Percentiles rank a stretch among this genome's conserved stretches.
Conservation (phyloP, 2,888 invertebrate genomes). For the Caenorhabditis wallacei region DNA sequence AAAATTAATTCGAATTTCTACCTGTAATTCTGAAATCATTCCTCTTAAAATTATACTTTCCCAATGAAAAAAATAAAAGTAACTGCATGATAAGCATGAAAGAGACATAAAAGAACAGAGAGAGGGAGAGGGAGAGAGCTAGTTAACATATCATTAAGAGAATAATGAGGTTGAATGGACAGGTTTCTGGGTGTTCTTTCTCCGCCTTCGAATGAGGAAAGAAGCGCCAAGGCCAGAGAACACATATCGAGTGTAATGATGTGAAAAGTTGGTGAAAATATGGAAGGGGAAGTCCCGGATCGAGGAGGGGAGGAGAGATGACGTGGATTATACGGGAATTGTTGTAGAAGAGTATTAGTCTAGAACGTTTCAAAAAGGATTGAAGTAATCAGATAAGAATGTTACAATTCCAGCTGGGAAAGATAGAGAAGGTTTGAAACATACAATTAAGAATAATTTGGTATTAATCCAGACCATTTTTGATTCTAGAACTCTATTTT, state of each 20-base stretch:
- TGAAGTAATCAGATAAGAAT: not conserved
- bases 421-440: no score
- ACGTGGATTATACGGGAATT: slow-evolving; percentile 21
- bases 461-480: no score
- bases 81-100: slow-evolving; percentile 20
- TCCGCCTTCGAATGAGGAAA: not conserved
- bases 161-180: slow-evolving; percentile 34
- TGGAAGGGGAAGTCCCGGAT: not conserved
- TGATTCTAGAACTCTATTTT: no score
- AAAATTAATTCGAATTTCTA: no score
- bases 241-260: slow-evolving; percentile 38
- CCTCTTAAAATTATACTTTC: no score
- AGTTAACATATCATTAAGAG: slow-evolving; percentile 23
- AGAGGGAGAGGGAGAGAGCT: slow-evolving; percentile 4
- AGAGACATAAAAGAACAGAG: no score
- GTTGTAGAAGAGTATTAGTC: not conserved
- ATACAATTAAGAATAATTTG: no score
- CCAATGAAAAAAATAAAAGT: no score
- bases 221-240: slow-evolving; percentile 49
- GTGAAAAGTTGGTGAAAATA: slow-evolving; percentile 24
- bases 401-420: no score
- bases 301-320: slow-evolving; percentile 13
- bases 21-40: no score
- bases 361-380: not conserved
- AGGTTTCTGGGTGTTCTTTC: slow-evolving; percentile 50